Evolutionary conservation across 2,888 invertebrate species (phyloP).

Genomic region (Tricholauxania praeusta): DNA sequence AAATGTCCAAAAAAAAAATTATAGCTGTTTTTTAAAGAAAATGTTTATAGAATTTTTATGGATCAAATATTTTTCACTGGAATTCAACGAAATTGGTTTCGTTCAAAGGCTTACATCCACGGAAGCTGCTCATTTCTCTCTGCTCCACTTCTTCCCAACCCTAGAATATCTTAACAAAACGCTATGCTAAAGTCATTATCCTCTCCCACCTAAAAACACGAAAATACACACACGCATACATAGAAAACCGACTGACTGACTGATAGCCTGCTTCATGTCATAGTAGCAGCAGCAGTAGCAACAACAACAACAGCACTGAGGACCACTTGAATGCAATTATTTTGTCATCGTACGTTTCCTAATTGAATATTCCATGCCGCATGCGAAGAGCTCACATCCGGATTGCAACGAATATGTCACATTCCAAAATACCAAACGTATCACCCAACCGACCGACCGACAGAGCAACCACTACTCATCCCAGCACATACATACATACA

Average conservation of each 20-base stretch:
- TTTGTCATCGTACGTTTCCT: constrained; percentile 67
- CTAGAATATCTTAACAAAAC: too few species aligned
- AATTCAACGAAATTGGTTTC: too few species aligned
- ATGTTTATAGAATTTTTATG: too few species aligned
- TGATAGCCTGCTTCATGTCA: not conserved
- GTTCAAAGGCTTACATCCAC: too few species aligned
- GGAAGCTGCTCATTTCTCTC: too few species aligned
- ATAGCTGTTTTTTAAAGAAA: too few species aligned
- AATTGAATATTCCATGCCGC: constrained; percentile 63
- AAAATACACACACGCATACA: not conserved
- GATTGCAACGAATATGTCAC: constrained; percentile 51
- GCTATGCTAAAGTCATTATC: too few species aligned
- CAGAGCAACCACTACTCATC: constrained; percentile 4
- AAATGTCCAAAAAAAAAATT: too few species aligned
- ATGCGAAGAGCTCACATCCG: constrained; percentile 50
- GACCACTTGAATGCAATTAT: constrained; percentile 67
- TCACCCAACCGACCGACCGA: constrained; percentile 36
- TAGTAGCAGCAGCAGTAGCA: constrained; percentile 28
- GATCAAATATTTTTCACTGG: too few species aligned
- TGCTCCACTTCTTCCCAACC: too few species aligned
- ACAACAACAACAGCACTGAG: constrained; percentile 50
- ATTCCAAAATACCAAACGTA: constrained; percentile 44
- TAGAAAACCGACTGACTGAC: not conserved
- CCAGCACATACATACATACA: constrained; percentile 36
- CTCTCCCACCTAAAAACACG: too few species aligned